Base-by-base conservation (phyloP, 2,888 invertebrate genomes). In the Neria commutata region DNA sequence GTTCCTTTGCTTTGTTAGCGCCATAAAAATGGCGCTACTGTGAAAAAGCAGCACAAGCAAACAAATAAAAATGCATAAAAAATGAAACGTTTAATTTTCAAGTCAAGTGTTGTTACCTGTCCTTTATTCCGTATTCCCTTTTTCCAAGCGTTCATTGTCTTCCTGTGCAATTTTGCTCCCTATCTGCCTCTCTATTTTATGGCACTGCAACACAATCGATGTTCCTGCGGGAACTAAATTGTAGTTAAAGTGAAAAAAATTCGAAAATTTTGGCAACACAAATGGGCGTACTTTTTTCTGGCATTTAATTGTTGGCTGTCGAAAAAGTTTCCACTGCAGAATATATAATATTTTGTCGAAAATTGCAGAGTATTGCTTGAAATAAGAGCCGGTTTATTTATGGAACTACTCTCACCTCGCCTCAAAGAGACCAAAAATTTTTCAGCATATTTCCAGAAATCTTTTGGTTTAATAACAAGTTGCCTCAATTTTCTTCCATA, bases 1-100 rank as follows among this genome's bases (percentile, higher is more conserved):
- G 57, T 51, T 47, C 40, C 48, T 47, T 57, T 52, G 57, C 57
- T 52, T 57, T 57, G 57, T 52, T 57, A 57, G 52, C 52, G 52
- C 57, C 46, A 57, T 57, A 57, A 57, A 56, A 51, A 56, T 51
- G 51, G 50, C 29, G 29, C 29, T 29, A 29, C 5, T 11, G 29
- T 29, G n/a, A n/a, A n/a, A n/a, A n/a, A n/a, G n/a, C n/a, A n/a
- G n/a, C 51, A 46, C 45, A 34, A 40, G 56, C 46, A 56, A 45
- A 37, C n/a, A 37, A 37, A 37, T 37, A 37, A 37, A n/a, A n/a
- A n/a, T n/a, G n/a, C n/a, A n/a, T n/a, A n/a, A n/a, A n/a, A n/a
- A n/a, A n/a, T n/a, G n/a, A n/a, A 37, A 37, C 37, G 37, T 10
- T 37, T 37, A 37, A 37, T 37, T 37, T 37, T 37, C 37, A 37